These are phyloP conservation scores for Drosophila mojavensis DNA, from an alignment of 1,140 invertebrate species.

Conservation along the genomic window DNA sequence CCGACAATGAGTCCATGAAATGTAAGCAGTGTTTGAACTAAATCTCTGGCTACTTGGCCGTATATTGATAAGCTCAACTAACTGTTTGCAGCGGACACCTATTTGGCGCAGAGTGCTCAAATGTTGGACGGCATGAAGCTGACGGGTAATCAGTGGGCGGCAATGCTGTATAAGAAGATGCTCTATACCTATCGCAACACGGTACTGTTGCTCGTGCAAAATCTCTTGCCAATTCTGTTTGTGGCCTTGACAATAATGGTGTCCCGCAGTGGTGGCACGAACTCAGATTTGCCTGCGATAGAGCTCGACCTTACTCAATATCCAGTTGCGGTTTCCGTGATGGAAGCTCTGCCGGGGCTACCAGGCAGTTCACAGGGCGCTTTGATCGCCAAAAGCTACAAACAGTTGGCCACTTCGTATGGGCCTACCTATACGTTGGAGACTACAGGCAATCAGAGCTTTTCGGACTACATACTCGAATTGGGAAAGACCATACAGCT, in stretches of 20 bases:
- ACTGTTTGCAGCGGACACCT: slow-evolving; percentile 64
- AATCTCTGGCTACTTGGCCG: slow-evolving; percentile 15
- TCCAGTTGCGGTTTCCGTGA: slow-evolving; percentile 51
- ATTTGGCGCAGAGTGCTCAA: slow-evolving; percentile 53
- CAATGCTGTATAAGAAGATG: slow-evolving; percentile 87
- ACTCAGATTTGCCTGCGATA: slow-evolving; percentile 50
- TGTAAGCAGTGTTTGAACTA: slow-evolving; percentile 66
- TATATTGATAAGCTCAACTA: slow-evolving; percentile 53
- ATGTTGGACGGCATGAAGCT: slow-evolving; percentile 57
- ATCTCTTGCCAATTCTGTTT: slow-evolving; percentile 86
- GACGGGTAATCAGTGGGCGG: slow-evolving; percentile 86
- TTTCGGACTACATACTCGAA: slow-evolving; percentile 55
- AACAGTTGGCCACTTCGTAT: slow-evolving; percentile 46
- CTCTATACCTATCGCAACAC: slow-evolving; percentile 86
- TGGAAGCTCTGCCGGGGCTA: slow-evolving; percentile 38
- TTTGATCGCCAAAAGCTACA: slow-evolving; percentile 48
- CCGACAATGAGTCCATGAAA: slow-evolving; percentile 61
- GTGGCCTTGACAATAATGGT: slow-evolving; percentile 86
- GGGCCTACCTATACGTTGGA: slow-evolving; percentile 36
- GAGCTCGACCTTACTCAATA: slow-evolving; percentile 62
- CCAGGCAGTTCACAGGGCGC: neutral
- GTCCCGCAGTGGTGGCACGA: slow-evolving; percentile 42
- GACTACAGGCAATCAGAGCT: slow-evolving; percentile 7
- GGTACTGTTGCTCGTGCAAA: slow-evolving; percentile 86
- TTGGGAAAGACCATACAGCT: slow-evolving; percentile 57